phyloP scores from a whole-genome alignment of 2,113 vertebrate species.

The Melozone crissalis region DNA sequence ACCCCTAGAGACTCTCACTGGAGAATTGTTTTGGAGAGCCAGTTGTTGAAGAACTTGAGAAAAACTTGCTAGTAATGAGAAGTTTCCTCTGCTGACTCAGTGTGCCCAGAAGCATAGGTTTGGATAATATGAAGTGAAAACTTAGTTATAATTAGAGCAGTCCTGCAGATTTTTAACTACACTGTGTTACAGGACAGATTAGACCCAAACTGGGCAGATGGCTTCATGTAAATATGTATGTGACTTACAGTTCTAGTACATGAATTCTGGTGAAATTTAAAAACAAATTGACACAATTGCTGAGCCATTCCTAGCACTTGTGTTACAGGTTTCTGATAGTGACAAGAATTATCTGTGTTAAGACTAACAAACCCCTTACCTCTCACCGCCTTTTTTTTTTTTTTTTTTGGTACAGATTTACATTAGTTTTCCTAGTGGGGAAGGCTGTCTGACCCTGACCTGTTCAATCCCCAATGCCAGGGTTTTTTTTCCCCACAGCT shows the following conservation, averaged over 20 bases:
- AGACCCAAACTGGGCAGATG: not conserved
- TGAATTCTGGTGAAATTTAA: not conserved
- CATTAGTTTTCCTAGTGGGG: not conserved
- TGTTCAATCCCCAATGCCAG: not conserved
- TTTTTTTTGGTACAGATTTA: not conserved
- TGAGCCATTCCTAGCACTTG: not conserved
- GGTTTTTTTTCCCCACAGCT: not conserved
- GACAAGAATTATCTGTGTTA: not conserved
- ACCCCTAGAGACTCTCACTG: not conserved
- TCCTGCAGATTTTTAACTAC: not conserved
- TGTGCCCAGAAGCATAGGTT: not conserved
- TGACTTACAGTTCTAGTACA: not conserved
- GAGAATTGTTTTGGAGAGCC: not conserved
- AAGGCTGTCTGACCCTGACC: not conserved
- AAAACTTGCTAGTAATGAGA: not conserved
- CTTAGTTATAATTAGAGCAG: not conserved
- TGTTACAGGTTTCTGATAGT: not conserved
- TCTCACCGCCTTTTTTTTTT: not conserved
- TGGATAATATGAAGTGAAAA: not conserved
- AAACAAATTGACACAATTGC: too few relatives aligned
- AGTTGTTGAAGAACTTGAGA: not conserved
- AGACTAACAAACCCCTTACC: not conserved
- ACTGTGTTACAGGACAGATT: not conserved
- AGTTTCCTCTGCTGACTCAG: not conserved
- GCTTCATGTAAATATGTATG: not conserved